Percentiles rank a stretch among this genome's conserved stretches.
phyloP scores from a whole-genome alignment of 2,113 vertebrate species.

The Neoarius graeffei region DNA sequence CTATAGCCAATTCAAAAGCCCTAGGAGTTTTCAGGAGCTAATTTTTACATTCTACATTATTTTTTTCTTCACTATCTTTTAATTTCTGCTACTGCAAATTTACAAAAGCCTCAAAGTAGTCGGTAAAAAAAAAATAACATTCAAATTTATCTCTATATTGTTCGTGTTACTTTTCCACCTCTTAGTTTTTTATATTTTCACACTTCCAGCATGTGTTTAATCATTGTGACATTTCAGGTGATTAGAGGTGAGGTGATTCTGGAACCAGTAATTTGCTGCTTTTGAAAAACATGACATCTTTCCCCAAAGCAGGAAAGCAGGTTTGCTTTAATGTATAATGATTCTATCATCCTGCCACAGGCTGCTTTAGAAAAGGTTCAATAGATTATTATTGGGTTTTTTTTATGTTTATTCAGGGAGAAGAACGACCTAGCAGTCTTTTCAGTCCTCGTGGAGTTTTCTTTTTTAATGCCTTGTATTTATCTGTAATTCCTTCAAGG shows the following conservation, averaged over 20 bases:
- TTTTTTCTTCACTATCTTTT: neutral
- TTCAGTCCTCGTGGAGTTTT: neutral
- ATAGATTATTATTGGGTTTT: neutral
- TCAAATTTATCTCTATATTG: neutral
- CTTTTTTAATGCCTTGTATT: neutral
- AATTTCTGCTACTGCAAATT: neutral
- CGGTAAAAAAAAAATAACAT: neutral
- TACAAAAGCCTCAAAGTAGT: conserved; percentile 1
- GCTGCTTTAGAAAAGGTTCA: neutral
- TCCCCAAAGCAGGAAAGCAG: conserved; percentile 1
- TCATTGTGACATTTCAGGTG: conserved; percentile 4
- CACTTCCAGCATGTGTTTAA: neutral
- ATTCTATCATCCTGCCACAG: conserved; percentile 19
- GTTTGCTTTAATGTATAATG: neutral
- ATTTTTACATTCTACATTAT: neutral
- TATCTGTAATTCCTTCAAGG: conserved; percentile 10
- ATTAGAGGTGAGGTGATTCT: neutral
- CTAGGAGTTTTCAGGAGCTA: neutral
- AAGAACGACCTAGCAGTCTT: neutral
- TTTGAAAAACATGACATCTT: conserved; percentile 6
- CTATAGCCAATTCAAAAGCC: neutral
- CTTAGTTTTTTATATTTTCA: neutral
- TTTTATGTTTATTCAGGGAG: conserved; percentile 5
- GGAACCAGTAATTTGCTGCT: conserved; percentile 7
- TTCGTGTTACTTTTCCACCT: neutral